phyloP scores from a whole-genome alignment of 2,797 vertebrate species.

The Spinibarbus caldwelli region DNA sequence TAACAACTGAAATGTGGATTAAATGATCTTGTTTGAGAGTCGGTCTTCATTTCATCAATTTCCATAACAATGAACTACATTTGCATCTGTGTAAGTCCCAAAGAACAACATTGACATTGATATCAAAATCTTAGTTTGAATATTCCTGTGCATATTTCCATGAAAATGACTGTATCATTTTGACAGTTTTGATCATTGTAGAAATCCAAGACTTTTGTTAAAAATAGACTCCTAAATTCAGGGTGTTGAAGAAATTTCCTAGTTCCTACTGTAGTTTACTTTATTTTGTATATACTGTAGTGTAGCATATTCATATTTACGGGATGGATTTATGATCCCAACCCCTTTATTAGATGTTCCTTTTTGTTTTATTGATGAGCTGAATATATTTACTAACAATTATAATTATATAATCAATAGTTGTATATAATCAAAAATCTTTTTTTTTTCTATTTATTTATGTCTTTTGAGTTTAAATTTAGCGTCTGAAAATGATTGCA shows the following conservation, averaged over 20 bases:
- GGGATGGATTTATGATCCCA: background rate
- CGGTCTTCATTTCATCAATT: conserved; percentile 27
- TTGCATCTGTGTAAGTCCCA: background rate
- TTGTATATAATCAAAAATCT: no score
- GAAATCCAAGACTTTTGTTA: background rate
- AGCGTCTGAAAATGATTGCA: background rate
- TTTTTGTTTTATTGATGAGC: background rate
- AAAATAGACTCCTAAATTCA: background rate
- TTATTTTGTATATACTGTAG: background rate
- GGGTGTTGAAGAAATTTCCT: background rate
- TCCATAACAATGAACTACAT: conserved; percentile 24
- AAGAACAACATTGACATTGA: conserved; percentile 13
- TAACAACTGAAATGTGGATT: conserved; percentile 70
- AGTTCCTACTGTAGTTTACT: background rate
- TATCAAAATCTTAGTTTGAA: conserved; percentile 10
- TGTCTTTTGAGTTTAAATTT: background rate
- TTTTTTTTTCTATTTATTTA: background rate
- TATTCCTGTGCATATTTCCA: background rate
- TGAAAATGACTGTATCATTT: background rate
- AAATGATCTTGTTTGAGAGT: conserved; percentile 67
- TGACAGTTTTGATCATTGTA: background rate
- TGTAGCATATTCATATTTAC: no score
- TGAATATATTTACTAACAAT: background rate
- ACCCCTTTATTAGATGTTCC: background rate
- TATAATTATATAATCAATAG: background rate